These are phyloP conservation scores for Crenichthys baileyi DNA, from an alignment of 2,797 vertebrate genomes.

Conservation along the genomic window DNA sequence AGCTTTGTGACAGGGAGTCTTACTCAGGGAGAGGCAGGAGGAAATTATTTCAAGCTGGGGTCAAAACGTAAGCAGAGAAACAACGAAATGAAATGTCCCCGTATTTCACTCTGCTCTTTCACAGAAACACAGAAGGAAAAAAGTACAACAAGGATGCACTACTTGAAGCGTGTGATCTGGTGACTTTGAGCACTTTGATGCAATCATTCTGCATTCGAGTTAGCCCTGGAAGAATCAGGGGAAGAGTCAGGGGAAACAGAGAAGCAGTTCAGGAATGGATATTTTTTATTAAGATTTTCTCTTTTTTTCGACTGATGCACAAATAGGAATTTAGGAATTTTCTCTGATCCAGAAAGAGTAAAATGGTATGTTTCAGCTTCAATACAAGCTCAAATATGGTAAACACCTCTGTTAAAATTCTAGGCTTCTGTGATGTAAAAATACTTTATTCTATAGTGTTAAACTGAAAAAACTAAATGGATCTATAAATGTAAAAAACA, in stretches of 20 bases:
- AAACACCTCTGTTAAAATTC: neutral
- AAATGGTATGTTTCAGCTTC: too few relatives aligned
- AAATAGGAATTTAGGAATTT: neutral
- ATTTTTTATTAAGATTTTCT: neutral
- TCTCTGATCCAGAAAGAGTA: neutral
- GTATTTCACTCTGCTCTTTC: neutral
- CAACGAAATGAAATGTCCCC: neutral
- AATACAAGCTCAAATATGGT: neutral
- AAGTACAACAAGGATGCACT: neutral
- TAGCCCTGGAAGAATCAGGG: neutral
- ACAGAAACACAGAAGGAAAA: neutral
- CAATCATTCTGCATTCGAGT: neutral
- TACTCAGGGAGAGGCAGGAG: neutral
- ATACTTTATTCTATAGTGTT: neutral
- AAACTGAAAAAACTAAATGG: neutral
- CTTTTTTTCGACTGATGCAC: neutral
- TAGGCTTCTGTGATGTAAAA: neutral
- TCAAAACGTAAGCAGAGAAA: slow-evolving; percentile 1
- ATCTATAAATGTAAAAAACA: neutral
- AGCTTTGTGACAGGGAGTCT: slow-evolving; percentile 11
- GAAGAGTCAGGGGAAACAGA: neutral
- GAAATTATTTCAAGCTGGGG: slow-evolving; percentile 11
- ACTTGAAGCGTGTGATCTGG: neutral
- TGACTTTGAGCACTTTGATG: neutral
- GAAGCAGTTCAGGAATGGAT: neutral